Conservation (phyloP, 2,797 vertebrate species). For the Argya squamiceps region DNA sequence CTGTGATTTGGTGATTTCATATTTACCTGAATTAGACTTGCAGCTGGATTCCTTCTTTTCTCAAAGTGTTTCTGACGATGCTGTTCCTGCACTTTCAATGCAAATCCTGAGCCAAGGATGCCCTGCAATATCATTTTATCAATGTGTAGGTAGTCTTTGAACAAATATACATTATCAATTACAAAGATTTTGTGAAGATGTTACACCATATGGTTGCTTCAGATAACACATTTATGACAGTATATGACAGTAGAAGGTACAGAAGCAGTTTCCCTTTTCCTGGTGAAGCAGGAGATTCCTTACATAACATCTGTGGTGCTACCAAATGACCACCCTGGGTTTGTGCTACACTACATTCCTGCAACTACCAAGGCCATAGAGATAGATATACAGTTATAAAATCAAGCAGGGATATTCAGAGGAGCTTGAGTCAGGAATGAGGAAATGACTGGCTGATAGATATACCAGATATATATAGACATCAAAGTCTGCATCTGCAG, state of each 20-base stretch:
- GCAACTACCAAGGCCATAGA: background rate
- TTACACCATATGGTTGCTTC: background rate
- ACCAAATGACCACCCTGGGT: background rate
- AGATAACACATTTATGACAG: background rate
- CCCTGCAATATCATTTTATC: conserved; percentile 79
- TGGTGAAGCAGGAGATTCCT: background rate
- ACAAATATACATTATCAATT: background rate
- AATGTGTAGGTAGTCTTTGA: background rate
- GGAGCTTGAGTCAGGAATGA: background rate
- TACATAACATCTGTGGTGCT: background rate
- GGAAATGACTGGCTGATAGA: background rate
- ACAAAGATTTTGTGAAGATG: background rate
- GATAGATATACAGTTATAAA: background rate
- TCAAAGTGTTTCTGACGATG: conserved; percentile 99
- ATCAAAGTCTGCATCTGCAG: background rate
- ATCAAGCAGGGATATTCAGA: background rate
- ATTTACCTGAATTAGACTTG: conserved; percentile 96
- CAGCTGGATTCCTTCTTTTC: conserved; percentile 95
- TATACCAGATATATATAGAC: background rate
- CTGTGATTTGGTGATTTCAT: background rate
- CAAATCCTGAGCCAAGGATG: conserved; percentile 96
- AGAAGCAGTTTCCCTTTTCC: background rate
- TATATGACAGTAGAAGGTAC: background rate
- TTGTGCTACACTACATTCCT: background rate
- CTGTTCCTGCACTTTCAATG: conserved; percentile 97